Evolutionary conservation across 2,797 vertebrate species (phyloP), one percentile per base, ranked within the genome.

Genomic region (Catostomus latipinnis): DNA sequence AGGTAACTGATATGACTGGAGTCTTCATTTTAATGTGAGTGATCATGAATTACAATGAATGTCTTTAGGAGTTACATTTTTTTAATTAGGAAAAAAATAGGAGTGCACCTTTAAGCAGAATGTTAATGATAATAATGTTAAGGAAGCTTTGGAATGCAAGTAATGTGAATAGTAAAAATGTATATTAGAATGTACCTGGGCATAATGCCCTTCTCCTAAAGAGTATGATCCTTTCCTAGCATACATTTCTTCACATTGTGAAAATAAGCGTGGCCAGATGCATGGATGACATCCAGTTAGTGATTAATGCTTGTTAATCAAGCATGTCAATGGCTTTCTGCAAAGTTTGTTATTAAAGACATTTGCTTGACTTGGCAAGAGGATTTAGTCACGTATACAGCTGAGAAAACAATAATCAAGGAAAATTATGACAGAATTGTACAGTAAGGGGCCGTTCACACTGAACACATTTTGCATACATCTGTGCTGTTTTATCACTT

Each of bases 211-310:
- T 11, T 12, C 65, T 63, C 67, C 71, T 62, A 76, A 63, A 57
- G 75, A 67, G 72, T 71, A 86, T 80, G 62, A 8, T 74, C 80
- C 77, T 10, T 76, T 73, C 80, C 67, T 79, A 82, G 83, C 88
- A 90, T 89, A 88, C 88, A 83, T 71, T 69, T 80, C 75, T 85
- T 74, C 83, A 85, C 82, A 82, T 80, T 83, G 49, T 54, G 63
- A 71, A 69, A 82, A 76, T 69, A 46, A 49, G 52, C 34, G 49
- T 75, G 81, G 61, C 58, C 43, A 46, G 73, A 78, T 85, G 68
- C 81, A 85, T 69, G 77, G 82, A 86, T 86, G 85, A 77, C 76
- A 81, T 79, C 74, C 74, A 85, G 83, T 90, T 90, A 90, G 87
- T 89, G 69, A 68, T 78, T 84, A 84, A 88, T 87, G 85, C 56